These are phyloP conservation scores for Otolemur crassicaudatus DNA, from an alignment of 2,797 vertebrate species.

Conservation along the genomic window DNA sequence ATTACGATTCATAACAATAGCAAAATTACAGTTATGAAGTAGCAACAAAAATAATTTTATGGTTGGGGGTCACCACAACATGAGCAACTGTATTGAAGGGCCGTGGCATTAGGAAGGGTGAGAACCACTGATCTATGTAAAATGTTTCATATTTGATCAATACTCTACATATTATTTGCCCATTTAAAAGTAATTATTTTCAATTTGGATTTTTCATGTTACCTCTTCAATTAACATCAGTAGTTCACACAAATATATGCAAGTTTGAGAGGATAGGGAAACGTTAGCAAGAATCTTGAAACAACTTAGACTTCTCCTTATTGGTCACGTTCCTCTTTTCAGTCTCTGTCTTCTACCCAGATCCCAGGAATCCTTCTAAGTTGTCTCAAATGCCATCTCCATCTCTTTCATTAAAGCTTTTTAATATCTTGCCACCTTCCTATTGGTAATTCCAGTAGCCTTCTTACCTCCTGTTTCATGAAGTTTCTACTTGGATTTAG, in stretches of 20 bases:
- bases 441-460: not conserved
- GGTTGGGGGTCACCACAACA: too few relatives aligned
- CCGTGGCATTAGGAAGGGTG: too few relatives aligned
- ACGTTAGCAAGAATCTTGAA: not conserved
- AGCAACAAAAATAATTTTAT: too few relatives aligned
- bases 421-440: not conserved
- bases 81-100: too few relatives aligned
- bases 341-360: not conserved
- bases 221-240: not conserved
- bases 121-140: not conserved
- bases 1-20: too few relatives aligned
- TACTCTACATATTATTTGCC: not conserved
- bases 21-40: too few relatives aligned
- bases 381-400: not conserved
- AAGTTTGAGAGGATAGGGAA: not conserved
- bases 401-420: not conserved
- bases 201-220: not conserved
- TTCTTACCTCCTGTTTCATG: constrained; percentile 3
- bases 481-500: not conserved
- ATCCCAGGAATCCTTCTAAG: not conserved
- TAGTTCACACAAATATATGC: not conserved
- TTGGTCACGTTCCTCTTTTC: not conserved
- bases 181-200: not conserved
- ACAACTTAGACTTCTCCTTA: not conserved
- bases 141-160: not conserved